These are phyloP conservation scores for Octodonta nipae DNA, from an alignment of 2,888 invertebrate species.

Conservation along the genomic window DNA sequence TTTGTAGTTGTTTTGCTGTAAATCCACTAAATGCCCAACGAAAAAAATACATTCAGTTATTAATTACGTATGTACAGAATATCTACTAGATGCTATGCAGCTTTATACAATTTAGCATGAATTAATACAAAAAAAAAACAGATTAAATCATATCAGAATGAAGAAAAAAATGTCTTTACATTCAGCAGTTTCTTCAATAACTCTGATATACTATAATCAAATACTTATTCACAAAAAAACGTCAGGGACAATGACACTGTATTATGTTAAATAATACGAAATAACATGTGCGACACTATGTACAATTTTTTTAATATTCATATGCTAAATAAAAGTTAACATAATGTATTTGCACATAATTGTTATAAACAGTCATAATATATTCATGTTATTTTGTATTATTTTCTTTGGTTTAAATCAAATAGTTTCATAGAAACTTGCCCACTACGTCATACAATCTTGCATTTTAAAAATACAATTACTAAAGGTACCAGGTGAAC, in stretches of 20 bases:
- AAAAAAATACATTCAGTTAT: slow-evolving; percentile 25
- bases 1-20: no score
- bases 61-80: slow-evolving; percentile 22
- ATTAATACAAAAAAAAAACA: slow-evolving; percentile 12
- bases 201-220: no score
- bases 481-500: no score
- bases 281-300: slow-evolving; percentile 22
- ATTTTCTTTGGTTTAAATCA: slow-evolving; percentile 30
- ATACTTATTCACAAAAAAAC: neutral
- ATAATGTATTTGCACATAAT: slow-evolving; percentile 18
- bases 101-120: slow-evolving; percentile 17
- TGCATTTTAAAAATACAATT: slow-evolving; percentile 2
- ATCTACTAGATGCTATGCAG: slow-evolving; percentile 21
- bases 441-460: slow-evolving; percentile 17
- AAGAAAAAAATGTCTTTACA: no score
- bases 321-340: slow-evolving; percentile 12
- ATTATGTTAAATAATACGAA: slow-evolving; percentile 22
- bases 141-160: slow-evolving; percentile 3
- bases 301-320: slow-evolving; percentile 10
- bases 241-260: slow-evolving; percentile 16
- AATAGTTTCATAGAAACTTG: slow-evolving; percentile 20
- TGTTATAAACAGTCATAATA: slow-evolving; percentile 12
- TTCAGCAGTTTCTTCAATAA: no score
- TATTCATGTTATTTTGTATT: slow-evolving; percentile 25
- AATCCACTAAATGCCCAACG: slow-evolving; percentile 29